Evolutionary conservation across 2,113 vertebrate genomes (phyloP).

Genomic region (Zosterops japonicus): DNA sequence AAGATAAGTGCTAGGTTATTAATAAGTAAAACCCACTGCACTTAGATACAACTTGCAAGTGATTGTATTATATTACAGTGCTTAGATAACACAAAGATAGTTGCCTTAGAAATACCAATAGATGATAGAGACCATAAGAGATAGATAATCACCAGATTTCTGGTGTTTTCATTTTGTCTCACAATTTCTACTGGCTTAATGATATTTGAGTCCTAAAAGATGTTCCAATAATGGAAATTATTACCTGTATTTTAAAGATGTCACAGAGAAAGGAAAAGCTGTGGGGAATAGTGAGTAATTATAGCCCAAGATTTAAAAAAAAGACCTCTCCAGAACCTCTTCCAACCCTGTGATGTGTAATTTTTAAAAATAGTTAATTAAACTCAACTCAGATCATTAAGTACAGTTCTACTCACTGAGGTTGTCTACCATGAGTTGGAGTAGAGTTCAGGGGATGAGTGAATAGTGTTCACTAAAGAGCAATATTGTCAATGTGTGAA

Average conservation of each 20-base stretch:
- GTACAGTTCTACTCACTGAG: background rate
- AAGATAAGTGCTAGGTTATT: constrained; percentile 58
- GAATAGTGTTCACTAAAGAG: background rate
- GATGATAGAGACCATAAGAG: background rate
- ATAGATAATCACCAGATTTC: background rate
- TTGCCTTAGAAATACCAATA: constrained; percentile 55
- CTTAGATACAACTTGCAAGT: constrained; percentile 48
- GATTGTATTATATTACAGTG: constrained; percentile 48
- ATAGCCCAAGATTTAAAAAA: background rate
- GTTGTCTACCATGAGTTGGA: background rate
- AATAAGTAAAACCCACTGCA: constrained; percentile 58
- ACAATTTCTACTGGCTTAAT: background rate
- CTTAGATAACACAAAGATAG: constrained; percentile 56
- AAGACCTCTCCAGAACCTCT: background rate
- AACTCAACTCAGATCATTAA: background rate
- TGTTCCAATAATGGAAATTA: background rate
- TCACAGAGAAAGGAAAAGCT: background rate
- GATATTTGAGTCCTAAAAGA: background rate
- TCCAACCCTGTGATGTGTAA: background rate
- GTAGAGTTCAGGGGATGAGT: background rate
- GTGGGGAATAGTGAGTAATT: background rate
- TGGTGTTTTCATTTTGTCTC: background rate
- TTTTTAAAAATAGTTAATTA: background rate
- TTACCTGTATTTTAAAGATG: background rate
- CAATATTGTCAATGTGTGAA: background rate